Conservation (phyloP, 1,140 invertebrate genomes). For the Sarcophaga bullata region DNA sequence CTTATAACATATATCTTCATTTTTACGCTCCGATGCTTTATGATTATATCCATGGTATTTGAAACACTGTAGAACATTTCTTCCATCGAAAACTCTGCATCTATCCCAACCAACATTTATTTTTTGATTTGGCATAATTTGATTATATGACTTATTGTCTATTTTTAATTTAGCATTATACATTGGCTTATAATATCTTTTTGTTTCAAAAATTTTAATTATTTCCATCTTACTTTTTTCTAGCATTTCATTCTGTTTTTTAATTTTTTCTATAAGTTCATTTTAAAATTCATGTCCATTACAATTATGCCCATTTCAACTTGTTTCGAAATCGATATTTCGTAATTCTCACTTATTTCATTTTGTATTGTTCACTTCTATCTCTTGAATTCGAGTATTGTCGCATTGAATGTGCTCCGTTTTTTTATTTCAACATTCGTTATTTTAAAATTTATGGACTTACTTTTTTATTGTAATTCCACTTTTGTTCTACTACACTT, state of each 20-base stretch:
- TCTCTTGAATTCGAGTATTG: too few relatives aligned
- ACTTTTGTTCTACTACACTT: too few relatives aligned
- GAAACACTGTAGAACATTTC: neutral
- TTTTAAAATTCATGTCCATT: neutral
- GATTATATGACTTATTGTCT: neutral
- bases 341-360: neutral
- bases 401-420: too few relatives aligned
- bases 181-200: neutral
- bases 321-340: neutral
- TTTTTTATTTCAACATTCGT: too few relatives aligned
- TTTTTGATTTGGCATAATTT: neutral
- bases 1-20: neutral
- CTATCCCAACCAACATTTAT: neutral
- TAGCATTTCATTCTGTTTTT: neutral
- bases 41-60: neutral
- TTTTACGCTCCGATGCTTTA: neutral
- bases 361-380: constrained; percentile 4
- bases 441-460: too few relatives aligned
- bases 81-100: constrained; percentile 10
- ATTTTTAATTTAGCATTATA: neutral
- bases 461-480: too few relatives aligned
- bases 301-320: neutral
- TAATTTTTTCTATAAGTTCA: neutral
- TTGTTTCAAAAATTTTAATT: neutral
- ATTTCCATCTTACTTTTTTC: neutral